A percentile compares a stretch with the other conserved stretches of the same genome.
phyloP scores from a whole-genome alignment of 2,113 vertebrate species.

The Phalacrocorax carbo region DNA sequence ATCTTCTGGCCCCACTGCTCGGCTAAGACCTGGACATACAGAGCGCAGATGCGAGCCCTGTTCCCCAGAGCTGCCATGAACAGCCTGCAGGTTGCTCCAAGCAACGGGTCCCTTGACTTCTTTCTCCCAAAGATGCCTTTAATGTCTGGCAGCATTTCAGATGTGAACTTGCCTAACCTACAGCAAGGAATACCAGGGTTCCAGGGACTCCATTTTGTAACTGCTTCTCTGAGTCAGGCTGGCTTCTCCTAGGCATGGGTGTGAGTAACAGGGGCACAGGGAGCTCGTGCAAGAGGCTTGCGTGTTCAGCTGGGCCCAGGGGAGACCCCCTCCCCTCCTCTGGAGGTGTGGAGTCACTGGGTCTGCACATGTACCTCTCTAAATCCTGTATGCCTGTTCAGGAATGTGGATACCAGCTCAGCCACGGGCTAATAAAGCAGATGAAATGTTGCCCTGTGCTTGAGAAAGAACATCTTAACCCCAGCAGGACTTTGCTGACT shows the following conservation, averaged over 20 bases:
- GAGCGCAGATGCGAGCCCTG: fast-evolving
- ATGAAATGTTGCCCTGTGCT: not conserved
- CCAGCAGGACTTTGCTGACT: not conserved
- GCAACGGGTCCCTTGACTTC: not conserved
- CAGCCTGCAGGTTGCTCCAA: not conserved
- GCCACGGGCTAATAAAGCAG: not conserved
- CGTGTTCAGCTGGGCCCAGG: not conserved
- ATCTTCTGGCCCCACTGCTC: not conserved
- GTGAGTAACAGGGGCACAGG: too few relatives aligned
- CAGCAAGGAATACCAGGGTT: not conserved
- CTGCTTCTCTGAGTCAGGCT: not conserved
- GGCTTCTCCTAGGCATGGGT: not conserved
- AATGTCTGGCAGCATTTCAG: not conserved
- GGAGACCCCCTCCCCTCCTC: not conserved
- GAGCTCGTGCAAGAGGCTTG: not conserved
- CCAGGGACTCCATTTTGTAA: not conserved
- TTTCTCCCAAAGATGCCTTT: not conserved
- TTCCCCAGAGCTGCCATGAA: fast-evolving
- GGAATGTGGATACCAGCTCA: not conserved
- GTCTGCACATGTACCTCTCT: not conserved
- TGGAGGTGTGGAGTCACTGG: not conserved
- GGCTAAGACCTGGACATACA: not conserved
- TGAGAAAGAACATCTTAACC: not conserved
- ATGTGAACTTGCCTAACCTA: not conserved
- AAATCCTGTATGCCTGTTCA: not conserved